Base-by-base conservation (phyloP, 1,140 invertebrate genomes). In the Aphis craccivora region DNA sequence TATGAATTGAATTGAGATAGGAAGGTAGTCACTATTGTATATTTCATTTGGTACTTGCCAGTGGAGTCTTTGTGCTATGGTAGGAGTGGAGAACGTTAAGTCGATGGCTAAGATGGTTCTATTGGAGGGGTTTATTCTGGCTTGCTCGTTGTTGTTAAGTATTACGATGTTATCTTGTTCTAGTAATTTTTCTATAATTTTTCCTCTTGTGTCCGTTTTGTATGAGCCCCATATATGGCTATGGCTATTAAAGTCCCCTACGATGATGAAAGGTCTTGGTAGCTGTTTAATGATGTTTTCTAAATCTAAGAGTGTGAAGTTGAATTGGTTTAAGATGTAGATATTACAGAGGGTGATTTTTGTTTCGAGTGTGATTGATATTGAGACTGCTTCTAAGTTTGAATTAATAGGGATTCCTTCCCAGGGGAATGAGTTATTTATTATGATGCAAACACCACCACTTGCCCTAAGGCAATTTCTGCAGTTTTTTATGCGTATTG, bases 171-270 rank as follows among this genome's bases (percentile, higher is more conserved):
- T 55, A n/a, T 90, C 53, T 35, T 48, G 45, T 22, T 48, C 18
- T 6, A 90, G 8, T 18, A 90, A 25, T 35, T 90, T 20, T 90
- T 90, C 88, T 30, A 90, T 51, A 5, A 51, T 90, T 22, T 51
- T 90, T 2, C 88, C 88, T 55, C 35, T 90, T 25, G 3, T 6
- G 18, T 90, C 53, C 0, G 88, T 90, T 35, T 51, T 53, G 22
- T 51, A 51, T 53, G 48, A 55, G 0, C 48, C 88, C 88, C 88
- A 90, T 8, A 3, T 6, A 20, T 18, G 7, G n/a, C 45, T 90
- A 9, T 90, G 88, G n/a, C 88, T 51, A 25, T 90, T 90, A 7
- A 90, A 60, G 23, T 55, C 88, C 7, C 88, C 48, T 7, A 90
- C 20, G 5, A 90, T 51, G 14, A 90, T 90, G 48, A 90, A 90